Base-by-base conservation (phyloP, 2,888 invertebrate species). In the Ctenicera cuprea region DNA sequence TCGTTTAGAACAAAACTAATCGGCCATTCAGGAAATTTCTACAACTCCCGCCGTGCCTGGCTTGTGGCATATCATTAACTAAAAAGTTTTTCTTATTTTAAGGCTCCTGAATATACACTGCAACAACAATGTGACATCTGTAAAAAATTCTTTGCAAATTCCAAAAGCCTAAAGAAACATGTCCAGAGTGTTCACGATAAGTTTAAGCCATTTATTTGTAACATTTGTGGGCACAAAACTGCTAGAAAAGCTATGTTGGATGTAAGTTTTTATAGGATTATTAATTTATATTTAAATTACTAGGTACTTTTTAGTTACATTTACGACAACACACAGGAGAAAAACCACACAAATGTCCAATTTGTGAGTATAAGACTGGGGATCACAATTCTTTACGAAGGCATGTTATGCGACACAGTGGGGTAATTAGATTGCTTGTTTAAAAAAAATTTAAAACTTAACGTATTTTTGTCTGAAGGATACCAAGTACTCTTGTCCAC, bases 311-410 rank as follows among this genome's bases (percentile, higher is more conserved):
- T 43, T 83, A 91, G 89, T 89, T 94, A 78, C 95, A 95, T 84
- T 87, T 92, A 80, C 87, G 94, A 11, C 93, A 93, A 78, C 94
- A 95, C 80, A 94, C 94, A 0, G 93, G 94, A 3, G 94, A 94
- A 79, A 95, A 94, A 82, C 94, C 94, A 0, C 91, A 92, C 79
- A 89, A 90, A 65, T 95, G 95, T 82, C 89, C 91, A 38, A 85
- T 89, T 20, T 94, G 94, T 82, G 88, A 90, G 9, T 95, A 93
- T 83, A 89, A 89, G 75, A 93, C 94, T 2, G 91, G 93, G 0
- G 94, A 95, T 87, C 94, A 94, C 78, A 94, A 94, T 83, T 93
- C 93, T 2, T 86, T 94, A 67, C 87, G 93, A 81, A 91, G 89
- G 82, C 93, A 90, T 87, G 89, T 86, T 82, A 90, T 92, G 90